These are phyloP conservation scores for Glyptemys insculpta DNA, from an alignment of 2,797 vertebrate genomes.

Conservation along the genomic window DNA sequence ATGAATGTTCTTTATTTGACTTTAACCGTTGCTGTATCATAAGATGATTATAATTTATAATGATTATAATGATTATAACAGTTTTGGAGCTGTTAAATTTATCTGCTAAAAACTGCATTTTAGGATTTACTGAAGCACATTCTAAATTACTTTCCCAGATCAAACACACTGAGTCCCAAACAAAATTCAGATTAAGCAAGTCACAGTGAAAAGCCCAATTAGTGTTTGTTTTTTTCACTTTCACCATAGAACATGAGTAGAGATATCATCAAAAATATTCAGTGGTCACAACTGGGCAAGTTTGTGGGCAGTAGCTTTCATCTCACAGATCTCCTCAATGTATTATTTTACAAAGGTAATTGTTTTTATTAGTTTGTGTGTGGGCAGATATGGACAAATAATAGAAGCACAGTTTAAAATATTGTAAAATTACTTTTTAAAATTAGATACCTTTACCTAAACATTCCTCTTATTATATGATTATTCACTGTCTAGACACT, in stretches of 20 bases:
- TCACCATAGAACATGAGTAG: neutral
- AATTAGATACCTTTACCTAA: neutral
- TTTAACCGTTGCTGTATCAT: neutral
- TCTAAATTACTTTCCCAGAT: slow-evolving; percentile 1
- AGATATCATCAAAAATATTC: slow-evolving; percentile 2
- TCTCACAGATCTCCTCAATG: slow-evolving; percentile 9
- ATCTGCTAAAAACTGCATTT: slow-evolving; percentile 16
- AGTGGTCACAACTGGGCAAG: slow-evolving; percentile 8
- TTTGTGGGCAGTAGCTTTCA: slow-evolving; percentile 38
- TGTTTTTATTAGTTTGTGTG: neutral
- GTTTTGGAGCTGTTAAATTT: neutral
- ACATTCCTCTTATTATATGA: neutral
- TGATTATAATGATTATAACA: accelerated
- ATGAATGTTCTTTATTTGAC: neutral
- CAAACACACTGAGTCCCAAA: slow-evolving; percentile 25
- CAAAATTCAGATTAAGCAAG: neutral
- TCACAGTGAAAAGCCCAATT: slow-evolving; percentile 26
- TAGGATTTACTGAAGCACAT: slow-evolving; percentile 26
- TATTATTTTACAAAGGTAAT: neutral
- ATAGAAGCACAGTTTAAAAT: neutral
- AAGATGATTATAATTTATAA: neutral
- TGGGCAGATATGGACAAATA: slow-evolving; percentile 1
- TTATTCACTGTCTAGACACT: neutral
- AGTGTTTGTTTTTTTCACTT: neutral
- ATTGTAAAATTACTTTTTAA: neutral